Evolutionary conservation across 2,797 vertebrate genomes (phyloP), one percentile per base, ranked within the genome.

Genomic region (Trachops cirrhosus): DNA sequence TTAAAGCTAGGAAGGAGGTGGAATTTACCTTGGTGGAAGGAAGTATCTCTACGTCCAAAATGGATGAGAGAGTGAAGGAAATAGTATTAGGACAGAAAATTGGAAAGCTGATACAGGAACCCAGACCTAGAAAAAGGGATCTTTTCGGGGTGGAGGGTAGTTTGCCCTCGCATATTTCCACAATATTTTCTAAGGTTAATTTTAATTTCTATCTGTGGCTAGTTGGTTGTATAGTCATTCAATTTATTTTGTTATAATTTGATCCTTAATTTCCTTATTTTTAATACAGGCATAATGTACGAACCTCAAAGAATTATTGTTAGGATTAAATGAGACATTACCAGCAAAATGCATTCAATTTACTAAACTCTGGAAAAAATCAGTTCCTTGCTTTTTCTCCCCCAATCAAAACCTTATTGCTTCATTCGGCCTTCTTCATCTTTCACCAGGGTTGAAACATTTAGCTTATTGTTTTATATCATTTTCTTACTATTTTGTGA

Each of bases 211-310:
- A 77, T 78, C 44, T 91, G 18, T 68, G 89, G 57, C 24, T 54
- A 41, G 21, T 71, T 52, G 84, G 9, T 52, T 71, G 16, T 86
- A 77, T 82, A 67, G 52, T 89, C 39, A 71, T 80, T 94, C 26
- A 26, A 22, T 59, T 93, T 93, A 34, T 84, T 86, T 89, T 84
- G 26, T 71, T 95, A n/a, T 96, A 82, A 79, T 37, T 6, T 95
- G 26, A 52, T 59, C 75, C 90, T 89, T 85, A 93, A 52, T 94
- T 86, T 88, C 32, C 21, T 86, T 89, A 39, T 39, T 12, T 46
- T 92, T 78, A 85, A 75, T 89, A 44, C 6, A 29, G 34, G 26
- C 4, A 67, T 85, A 89, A 89, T n/a, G 77, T 59, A 80, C 15
- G 82, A 93, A 77, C 41, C 64, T 75, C 83, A 62, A 88, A 92